Evolutionary conservation across 2,888 invertebrate species (phyloP).

Genomic region (Eueremaeus valkanovi): DNA sequence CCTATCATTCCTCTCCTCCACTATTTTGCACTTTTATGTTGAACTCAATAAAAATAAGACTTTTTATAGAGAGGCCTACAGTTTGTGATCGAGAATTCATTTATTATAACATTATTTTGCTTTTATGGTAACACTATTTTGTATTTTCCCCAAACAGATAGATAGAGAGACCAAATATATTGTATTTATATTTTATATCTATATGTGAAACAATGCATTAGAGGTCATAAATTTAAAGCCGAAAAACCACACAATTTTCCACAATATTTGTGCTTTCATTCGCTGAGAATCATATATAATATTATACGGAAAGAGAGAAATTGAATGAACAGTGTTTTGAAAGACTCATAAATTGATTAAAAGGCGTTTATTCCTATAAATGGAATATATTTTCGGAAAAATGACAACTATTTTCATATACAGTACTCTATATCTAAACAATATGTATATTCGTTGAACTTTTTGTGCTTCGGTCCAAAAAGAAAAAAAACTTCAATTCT

Average conservation of each 20-base stretch:
- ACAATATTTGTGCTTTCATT: constrained; percentile 24
- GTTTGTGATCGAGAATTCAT: constrained; percentile 5
- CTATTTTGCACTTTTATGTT: constrained; percentile 3
- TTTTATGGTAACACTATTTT: constrained; percentile 28
- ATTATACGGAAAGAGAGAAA: background rate
- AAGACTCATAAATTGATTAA: constrained; percentile 18
- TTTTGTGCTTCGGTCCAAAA: too few relatives aligned
- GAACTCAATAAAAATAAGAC: background rate
- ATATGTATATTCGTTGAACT: too few relatives aligned
- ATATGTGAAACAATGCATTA: constrained; percentile 15
- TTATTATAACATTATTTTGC: constrained; percentile 34
- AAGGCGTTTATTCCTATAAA: constrained; percentile 24
- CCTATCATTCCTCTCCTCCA: background rate
- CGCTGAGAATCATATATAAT: background rate
- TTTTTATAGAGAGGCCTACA: background rate
- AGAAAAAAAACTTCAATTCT: too few relatives aligned
- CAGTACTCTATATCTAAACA: too few relatives aligned
- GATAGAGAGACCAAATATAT: constrained; percentile 11
- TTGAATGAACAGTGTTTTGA: background rate
- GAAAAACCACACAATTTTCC: constrained; percentile 29
- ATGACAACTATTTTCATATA: constrained; percentile 26
- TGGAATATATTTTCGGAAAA: background rate
- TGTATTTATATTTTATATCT: background rate
- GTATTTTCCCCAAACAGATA: background rate
- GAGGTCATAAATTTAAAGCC: constrained; percentile 31